A percentile compares a stretch with the other conserved stretches of the same genome.
phyloP scores from a whole-genome alignment of 2,888 invertebrate species.

The Sarcophaga subvicina region DNA sequence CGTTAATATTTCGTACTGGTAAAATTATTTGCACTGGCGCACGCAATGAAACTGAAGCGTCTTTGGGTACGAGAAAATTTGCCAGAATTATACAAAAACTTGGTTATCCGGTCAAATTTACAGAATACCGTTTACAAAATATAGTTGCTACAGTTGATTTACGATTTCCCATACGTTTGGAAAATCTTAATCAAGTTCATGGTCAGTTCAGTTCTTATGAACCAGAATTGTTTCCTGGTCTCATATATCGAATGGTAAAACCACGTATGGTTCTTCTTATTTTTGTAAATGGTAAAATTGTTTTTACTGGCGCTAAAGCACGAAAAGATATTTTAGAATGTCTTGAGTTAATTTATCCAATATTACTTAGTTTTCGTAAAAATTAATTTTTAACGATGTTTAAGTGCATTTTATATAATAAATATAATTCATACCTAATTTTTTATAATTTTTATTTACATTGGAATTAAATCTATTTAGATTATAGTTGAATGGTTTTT shows the following conservation, averaged over 20 bases:
- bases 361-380: slow-evolving; percentile 96
- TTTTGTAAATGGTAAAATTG: slow-evolving; percentile 99
- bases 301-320: slow-evolving; percentile 96
- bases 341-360: slow-evolving; percentile 96
- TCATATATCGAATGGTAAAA: slow-evolving; percentile 98
- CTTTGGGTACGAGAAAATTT: slow-evolving; percentile 90
- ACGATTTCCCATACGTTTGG: slow-evolving; percentile 88
- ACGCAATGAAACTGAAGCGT: slow-evolving; percentile 89
- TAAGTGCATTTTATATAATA: not conserved
- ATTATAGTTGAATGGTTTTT: no score
- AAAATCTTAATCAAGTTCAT: slow-evolving; percentile 88
- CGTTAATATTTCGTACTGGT: slow-evolving; percentile 88
- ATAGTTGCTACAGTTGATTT: slow-evolving; percentile 90
- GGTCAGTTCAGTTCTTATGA: slow-evolving; percentile 94
- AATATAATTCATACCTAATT: not conserved
- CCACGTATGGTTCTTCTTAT: slow-evolving; percentile 97
- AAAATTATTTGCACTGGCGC: slow-evolving; percentile 93
- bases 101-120: slow-evolving; percentile 89
- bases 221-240: slow-evolving; percentile 99
- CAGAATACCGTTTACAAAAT: slow-evolving; percentile 90
- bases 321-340: slow-evolving; percentile 96
- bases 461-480: no score
- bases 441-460: no score
- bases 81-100: slow-evolving; percentile 92
- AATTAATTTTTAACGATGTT: slow-evolving; percentile 80